These are phyloP conservation scores for Aphelenchoides avenae DNA, from an alignment of 1,140 invertebrate species.

Conservation along the genomic window DNA sequence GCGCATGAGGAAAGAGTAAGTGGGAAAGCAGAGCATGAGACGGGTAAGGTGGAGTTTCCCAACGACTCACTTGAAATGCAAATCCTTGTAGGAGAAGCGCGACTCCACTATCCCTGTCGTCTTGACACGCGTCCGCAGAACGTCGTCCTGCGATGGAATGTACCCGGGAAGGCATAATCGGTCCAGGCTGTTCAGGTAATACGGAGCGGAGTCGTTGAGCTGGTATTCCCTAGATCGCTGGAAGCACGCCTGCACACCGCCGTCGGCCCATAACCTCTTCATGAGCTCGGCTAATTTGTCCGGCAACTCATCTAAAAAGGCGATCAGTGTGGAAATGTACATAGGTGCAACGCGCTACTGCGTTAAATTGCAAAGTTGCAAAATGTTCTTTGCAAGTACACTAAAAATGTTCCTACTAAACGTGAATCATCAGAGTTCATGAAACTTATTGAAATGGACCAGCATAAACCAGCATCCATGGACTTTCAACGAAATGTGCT, in stretches of 20 bases:
- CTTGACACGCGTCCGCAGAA: conserved; percentile 92
- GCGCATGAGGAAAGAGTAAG: too few species aligned
- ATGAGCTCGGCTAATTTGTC: conserved; percentile 69
- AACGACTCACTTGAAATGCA: conserved; percentile 87
- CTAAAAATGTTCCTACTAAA: too few species aligned
- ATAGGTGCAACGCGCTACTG: too few species aligned
- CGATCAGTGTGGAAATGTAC: too few species aligned
- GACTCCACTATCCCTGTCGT: conserved; percentile 99
- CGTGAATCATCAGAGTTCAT: too few species aligned
- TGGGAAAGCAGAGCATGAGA: conserved; percentile 6
- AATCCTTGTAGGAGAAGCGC: conserved; percentile 98
- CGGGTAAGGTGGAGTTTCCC: neutral
- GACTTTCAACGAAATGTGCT: too few species aligned
- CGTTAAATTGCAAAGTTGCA: too few species aligned
- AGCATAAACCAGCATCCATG: too few species aligned
- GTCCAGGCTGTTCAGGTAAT: conserved; percentile 72
- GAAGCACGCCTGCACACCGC: conserved; percentile 95
- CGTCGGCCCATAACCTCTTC: conserved; percentile 94
- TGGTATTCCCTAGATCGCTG: conserved; percentile 63
- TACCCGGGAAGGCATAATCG: conserved; percentile 92
- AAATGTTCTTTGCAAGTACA: too few species aligned
- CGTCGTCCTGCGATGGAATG: conserved; percentile 98
- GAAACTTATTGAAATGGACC: too few species aligned
- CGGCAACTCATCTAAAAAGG: neutral
- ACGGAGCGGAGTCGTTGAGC: conserved; percentile 46